Evolutionary conservation across 2,888 invertebrate genomes (phyloP).

Genomic region (Andrena bucephala): DNA sequence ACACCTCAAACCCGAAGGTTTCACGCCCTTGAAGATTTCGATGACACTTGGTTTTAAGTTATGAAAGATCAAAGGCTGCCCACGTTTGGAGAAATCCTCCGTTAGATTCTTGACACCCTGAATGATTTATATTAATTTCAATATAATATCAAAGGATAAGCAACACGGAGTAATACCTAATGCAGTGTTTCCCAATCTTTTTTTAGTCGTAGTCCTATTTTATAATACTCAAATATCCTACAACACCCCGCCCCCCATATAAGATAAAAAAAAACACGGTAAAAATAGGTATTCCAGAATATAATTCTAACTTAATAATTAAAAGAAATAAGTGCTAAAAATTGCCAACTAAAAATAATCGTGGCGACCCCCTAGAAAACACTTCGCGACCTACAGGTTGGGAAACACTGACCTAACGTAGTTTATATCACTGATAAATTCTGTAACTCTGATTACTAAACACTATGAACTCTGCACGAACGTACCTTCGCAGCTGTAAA

Average conservation of each 20-base stretch:
- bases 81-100: slow-evolving; percentile 87
- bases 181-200: too few relatives aligned
- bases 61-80: slow-evolving; percentile 87
- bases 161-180: too few relatives aligned
- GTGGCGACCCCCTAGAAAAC: too few relatives aligned
- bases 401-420: background rate
- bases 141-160: background rate
- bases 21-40: slow-evolving; percentile 87
- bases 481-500: slow-evolving; percentile 89
- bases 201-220: too few relatives aligned
- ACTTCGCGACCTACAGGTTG: too few relatives aligned
- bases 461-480: background rate
- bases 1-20: slow-evolving; percentile 86
- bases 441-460: background rate
- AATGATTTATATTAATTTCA: slow-evolving; percentile 30
- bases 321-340: background rate
- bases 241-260: too few relatives aligned
- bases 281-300: too few relatives aligned
- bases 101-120: slow-evolving; percentile 88
- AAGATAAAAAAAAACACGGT: too few relatives aligned
- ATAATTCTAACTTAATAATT: background rate
- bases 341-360: too few relatives aligned
- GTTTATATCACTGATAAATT: background rate
- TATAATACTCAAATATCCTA: too few relatives aligned
- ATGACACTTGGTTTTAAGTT: slow-evolving; percentile 87